Evolutionary conservation across 2,888 invertebrate genomes (phyloP).

Genomic region (Rhagonycha lutea): DNA sequence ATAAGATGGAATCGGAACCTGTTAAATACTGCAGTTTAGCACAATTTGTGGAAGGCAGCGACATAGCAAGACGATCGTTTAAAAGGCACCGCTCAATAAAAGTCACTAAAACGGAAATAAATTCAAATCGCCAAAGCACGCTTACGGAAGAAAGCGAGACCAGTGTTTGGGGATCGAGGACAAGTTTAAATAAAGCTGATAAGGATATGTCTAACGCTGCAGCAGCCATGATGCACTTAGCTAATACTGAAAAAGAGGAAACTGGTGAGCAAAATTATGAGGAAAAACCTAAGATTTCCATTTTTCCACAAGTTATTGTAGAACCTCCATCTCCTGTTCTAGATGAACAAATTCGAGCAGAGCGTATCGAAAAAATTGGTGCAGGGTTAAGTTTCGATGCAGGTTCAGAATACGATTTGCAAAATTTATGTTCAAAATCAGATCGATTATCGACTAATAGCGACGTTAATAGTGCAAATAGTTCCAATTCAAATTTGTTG

Average conservation of each 20-base stretch:
- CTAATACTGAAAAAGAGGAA: conserved; percentile 27
- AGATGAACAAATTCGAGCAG: conserved; percentile 58
- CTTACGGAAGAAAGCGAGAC: conserved; percentile 51
- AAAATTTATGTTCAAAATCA: conserved; percentile 46
- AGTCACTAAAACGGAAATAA: conserved; percentile 54
- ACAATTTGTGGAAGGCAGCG: conserved; percentile 81
- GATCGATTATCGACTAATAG: conserved; percentile 47
- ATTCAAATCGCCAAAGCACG: conserved; percentile 48
- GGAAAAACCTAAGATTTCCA: conserved; percentile 23
- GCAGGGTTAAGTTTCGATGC: conserved; percentile 47
- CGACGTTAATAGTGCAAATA: conserved; percentile 51
- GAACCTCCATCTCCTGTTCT: conserved; percentile 76
- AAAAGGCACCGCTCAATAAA: conserved; percentile 55
- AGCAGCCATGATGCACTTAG: conserved; percentile 39
- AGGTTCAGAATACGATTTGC: conserved; percentile 47
- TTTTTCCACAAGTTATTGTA: conserved; percentile 68
- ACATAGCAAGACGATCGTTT: conserved; percentile 79
- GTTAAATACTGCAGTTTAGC: conserved; percentile 79
- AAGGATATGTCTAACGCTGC: conserved; percentile 49
- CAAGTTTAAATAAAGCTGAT: conserved; percentile 48
- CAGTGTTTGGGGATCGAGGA: conserved; percentile 32
- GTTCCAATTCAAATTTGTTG: conserved; percentile 65
- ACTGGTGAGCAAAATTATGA: conserved; percentile 28
- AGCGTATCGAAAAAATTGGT: conserved; percentile 47
- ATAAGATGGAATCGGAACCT: conserved; percentile 57